Conservation (phyloP, 2,888 invertebrate species). For the Hofmannophila pseudospretella region DNA sequence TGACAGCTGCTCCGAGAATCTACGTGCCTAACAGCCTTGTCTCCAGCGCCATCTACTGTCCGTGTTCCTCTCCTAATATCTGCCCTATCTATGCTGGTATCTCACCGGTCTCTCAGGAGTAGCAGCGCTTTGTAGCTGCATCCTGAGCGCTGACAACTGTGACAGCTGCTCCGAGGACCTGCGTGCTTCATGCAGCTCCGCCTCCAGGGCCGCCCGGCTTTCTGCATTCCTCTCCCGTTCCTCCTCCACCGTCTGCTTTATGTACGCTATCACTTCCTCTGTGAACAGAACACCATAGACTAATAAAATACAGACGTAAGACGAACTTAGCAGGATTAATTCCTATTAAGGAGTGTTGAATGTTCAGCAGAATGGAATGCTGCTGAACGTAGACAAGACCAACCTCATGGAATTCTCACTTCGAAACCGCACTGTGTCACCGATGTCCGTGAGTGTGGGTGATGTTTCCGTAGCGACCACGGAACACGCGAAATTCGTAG, state of each 20-base stretch:
- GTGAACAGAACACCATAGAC: too few species aligned
- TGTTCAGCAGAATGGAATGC: too few species aligned
- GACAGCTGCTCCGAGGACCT: constrained; percentile 55
- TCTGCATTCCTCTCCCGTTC: constrained; percentile 58
- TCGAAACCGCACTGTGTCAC: too few species aligned
- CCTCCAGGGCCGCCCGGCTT: constrained; percentile 47
- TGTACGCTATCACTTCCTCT: constrained; percentile 66
- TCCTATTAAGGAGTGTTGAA: too few species aligned
- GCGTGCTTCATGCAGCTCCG: constrained; percentile 51
- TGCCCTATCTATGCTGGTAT: too few species aligned
- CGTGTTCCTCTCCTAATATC: constrained; percentile 50
- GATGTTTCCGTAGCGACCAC: too few species aligned
- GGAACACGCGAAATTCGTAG: too few species aligned
- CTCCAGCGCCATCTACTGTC: constrained; percentile 51
- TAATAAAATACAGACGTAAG: too few species aligned
- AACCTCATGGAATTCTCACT: too few species aligned
- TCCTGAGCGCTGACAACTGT: constrained; percentile 45
- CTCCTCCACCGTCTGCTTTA: constrained; percentile 60
- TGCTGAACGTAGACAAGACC: too few species aligned
- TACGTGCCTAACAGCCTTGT: constrained; percentile 51
- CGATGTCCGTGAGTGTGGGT: too few species aligned
- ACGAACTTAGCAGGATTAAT: too few species aligned
- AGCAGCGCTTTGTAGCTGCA: constrained; percentile 46
- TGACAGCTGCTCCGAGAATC: constrained; percentile 54
- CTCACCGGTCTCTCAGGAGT: constrained; percentile 48